Percentiles rank a stretch among this genome's conserved stretches.
Conservation (phyloP, 2,797 vertebrate species). For the Tenualosa thibaudeaui region DNA sequence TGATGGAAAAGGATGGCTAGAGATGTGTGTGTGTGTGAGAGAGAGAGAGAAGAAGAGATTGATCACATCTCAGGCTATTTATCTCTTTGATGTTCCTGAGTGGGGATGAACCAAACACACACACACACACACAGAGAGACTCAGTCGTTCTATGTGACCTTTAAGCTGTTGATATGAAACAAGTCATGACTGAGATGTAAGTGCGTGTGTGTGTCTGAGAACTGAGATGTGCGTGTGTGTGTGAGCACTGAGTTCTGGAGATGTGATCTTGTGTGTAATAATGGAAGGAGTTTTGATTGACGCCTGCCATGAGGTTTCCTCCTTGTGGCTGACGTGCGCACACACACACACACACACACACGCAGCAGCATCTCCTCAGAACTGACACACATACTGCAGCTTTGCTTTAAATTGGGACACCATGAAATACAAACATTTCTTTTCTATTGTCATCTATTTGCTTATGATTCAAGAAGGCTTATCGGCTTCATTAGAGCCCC, state of each 20-base stretch:
- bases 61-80: too few species aligned
- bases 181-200: background rate
- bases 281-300: too few species aligned
- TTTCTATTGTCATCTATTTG: conserved; percentile 3
- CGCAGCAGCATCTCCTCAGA: background rate
- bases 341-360: background rate
- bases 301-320: background rate
- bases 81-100: too few species aligned
- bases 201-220: background rate
- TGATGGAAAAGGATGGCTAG: too few species aligned
- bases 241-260: too few species aligned
- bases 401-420: background rate
- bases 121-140: background rate
- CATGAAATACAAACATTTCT: conserved; percentile 6
- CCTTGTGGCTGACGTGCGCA: background rate
- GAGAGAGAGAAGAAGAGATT: too few species aligned
- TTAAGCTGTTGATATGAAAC: background rate
- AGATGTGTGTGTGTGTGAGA: too few species aligned
- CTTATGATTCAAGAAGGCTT: background rate
- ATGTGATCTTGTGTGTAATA: too few species aligned
- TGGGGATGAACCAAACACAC: background rate
- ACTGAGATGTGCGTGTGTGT: background rate
- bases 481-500: background rate
- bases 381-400: background rate
- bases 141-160: background rate